phyloP scores from a whole-genome alignment of 2,888 invertebrate species.

The Apamea sordens region DNA sequence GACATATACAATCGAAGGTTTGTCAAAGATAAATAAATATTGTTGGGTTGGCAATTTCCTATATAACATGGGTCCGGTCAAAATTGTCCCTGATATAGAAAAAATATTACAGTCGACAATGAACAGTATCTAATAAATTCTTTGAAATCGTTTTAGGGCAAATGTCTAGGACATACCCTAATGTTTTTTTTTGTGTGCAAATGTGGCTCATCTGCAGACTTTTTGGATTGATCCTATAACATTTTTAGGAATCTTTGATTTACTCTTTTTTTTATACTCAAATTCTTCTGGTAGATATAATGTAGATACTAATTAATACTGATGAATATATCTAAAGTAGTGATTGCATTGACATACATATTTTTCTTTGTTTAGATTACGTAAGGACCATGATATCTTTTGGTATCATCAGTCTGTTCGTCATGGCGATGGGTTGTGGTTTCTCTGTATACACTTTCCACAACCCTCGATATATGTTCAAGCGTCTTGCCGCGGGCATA shows the following conservation, averaged over 20 bases:
- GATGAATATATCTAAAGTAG: neutral
- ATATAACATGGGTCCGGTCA: neutral
- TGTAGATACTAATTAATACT: neutral
- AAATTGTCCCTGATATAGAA: neutral
- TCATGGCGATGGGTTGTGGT: slow-evolving; percentile 95
- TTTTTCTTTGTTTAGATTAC: slow-evolving; percentile 91
- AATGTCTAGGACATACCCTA: neutral
- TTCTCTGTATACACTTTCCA: slow-evolving; percentile 96
- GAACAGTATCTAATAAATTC: neutral
- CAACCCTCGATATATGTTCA: slow-evolving; percentile 97
- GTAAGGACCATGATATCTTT: slow-evolving; percentile 96
- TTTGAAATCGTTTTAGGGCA: neutral
- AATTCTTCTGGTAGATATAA: no score
- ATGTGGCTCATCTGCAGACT: neutral
- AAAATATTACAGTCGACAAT: neutral
- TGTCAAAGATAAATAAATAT: neutral
- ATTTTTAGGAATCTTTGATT: neutral
- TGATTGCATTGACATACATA: neutral
- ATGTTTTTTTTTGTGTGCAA: neutral
- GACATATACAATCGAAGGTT: neutral
- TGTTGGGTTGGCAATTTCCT: neutral
- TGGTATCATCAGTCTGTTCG: slow-evolving; percentile 94
- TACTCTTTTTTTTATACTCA: neutral
- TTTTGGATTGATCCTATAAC: neutral
- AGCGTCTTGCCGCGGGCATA: slow-evolving; percentile 95